These are phyloP conservation scores for Plodia interpunctella DNA, from an alignment of 1,140 invertebrate genomes.

Conservation along the genomic window DNA sequence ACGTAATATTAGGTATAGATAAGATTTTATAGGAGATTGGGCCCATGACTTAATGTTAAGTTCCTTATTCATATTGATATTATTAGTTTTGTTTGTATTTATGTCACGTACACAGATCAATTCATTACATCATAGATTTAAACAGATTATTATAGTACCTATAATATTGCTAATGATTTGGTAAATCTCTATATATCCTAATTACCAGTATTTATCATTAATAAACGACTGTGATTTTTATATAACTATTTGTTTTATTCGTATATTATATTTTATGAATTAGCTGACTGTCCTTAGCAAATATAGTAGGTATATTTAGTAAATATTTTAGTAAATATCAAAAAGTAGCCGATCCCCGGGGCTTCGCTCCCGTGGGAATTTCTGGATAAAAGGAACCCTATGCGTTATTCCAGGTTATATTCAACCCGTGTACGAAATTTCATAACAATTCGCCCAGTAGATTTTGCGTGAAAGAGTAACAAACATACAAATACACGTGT, in stretches of 20 bases:
- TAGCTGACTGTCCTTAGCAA: slow-evolving; percentile 10
- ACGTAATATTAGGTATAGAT: slow-evolving; percentile 50
- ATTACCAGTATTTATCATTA: slow-evolving; percentile 73
- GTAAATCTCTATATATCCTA: slow-evolving; percentile 70
- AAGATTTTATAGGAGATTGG: slow-evolving; percentile 67
- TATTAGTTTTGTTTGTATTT: slow-evolving; percentile 45
- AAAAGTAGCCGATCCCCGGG: too few species aligned
- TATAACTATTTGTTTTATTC: slow-evolving; percentile 38
- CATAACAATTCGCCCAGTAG: too few species aligned
- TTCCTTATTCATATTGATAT: slow-evolving; percentile 45
- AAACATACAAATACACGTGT: too few species aligned
- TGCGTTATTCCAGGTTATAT: too few species aligned
- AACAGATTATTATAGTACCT: slow-evolving; percentile 53
- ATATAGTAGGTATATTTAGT: too few species aligned
- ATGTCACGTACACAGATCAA: slow-evolving; percentile 39
- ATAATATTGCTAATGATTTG: slow-evolving; percentile 62
- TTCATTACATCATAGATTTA: slow-evolving; percentile 54
- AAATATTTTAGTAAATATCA: too few species aligned
- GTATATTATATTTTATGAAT: too few species aligned
- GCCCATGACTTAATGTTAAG: slow-evolving; percentile 73
- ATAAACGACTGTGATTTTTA: slow-evolving; percentile 76
- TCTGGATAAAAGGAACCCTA: too few species aligned
- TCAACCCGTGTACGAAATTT: too few species aligned
- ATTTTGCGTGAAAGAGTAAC: too few species aligned
- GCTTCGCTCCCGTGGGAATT: too few species aligned